A percentile compares a stretch with the other conserved stretches of the same genome.
phyloP scores from a whole-genome alignment of 1,140 invertebrate species.

The Coboldia fuscipes region DNA sequence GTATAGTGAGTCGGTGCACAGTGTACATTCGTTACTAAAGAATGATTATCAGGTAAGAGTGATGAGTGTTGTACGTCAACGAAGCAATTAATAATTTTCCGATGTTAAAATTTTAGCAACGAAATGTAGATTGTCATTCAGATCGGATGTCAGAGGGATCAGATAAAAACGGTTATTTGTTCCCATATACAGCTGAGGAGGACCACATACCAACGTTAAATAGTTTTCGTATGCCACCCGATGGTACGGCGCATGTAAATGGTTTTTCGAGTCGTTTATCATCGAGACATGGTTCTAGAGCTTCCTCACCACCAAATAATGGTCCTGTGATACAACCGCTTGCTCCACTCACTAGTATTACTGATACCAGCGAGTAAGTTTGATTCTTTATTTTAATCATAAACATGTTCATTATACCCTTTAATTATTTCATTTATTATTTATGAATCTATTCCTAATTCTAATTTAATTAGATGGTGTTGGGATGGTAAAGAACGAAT shows the following conservation, averaged over 20 bases:
- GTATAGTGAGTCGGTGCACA: slow-evolving; percentile 16
- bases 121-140: slow-evolving; percentile 25
- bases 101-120: slow-evolving; percentile 22
- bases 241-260: slow-evolving; percentile 28
- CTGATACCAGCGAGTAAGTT: slow-evolving; percentile 34
- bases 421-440: not conserved
- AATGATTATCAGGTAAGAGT: slow-evolving; percentile 33
- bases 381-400: slow-evolving; percentile 1
- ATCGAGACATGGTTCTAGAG: slow-evolving; percentile 19
- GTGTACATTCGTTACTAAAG: slow-evolving; percentile 27
- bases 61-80: not conserved
- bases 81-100: not conserved
- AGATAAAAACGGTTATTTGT: slow-evolving; percentile 56
- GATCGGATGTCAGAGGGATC: slow-evolving; percentile 46
- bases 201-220: slow-evolving; percentile 28
- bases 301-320: slow-evolving; percentile 16
- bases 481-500: too few species aligned
- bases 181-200: slow-evolving; percentile 43
- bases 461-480: too few species aligned
- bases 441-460: too few species aligned
- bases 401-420: not conserved
- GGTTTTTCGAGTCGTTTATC: slow-evolving; percentile 18
- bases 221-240: slow-evolving; percentile 23
- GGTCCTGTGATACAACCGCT: slow-evolving; percentile 25
- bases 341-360: slow-evolving; percentile 31